Conservation (phyloP, 2,113 vertebrate genomes). For the Nannobrachium achirus region DNA sequence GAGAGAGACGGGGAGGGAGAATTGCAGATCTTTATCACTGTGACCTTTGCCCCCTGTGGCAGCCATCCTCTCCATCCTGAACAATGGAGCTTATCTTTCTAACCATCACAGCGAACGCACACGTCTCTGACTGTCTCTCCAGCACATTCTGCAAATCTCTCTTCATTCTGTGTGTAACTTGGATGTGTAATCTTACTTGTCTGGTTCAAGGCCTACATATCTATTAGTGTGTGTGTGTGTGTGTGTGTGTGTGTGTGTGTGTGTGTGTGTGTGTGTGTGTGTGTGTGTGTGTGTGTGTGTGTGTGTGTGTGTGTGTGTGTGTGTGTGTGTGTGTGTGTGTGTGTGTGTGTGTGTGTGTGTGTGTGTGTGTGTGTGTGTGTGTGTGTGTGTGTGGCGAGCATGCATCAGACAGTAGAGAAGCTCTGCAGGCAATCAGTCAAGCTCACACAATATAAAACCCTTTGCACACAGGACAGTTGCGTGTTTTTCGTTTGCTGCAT, state of each 20-base stretch:
- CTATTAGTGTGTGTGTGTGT: constrained; percentile 21
- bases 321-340: too few species aligned
- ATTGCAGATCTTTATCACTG: constrained; percentile 59
- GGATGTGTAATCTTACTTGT: constrained; percentile 52
- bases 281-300: too few species aligned
- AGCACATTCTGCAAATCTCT: constrained; percentile 5
- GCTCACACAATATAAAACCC: too few species aligned
- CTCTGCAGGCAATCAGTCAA: too few species aligned
- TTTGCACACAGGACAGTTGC: too few species aligned
- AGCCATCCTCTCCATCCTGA: constrained; percentile 22
- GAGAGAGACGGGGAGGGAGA: background rate
- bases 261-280: constrained; percentile 34
- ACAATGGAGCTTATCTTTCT: constrained; percentile 46
- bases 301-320: too few species aligned
- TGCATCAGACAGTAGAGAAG: too few species aligned
- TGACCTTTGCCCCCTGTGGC: constrained; percentile 46
- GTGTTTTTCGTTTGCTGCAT: too few species aligned
- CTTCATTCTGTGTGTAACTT: constrained; percentile 22
- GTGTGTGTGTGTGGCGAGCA: too few species aligned
- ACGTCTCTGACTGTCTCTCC: constrained; percentile 11
- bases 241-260: constrained; percentile 18
- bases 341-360: too few species aligned
- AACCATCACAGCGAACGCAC: constrained; percentile 41
- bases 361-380: too few species aligned
- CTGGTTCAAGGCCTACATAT: constrained; percentile 34